Conservation (phyloP, 2,888 invertebrate species). For the Liposcelis brunnea region DNA sequence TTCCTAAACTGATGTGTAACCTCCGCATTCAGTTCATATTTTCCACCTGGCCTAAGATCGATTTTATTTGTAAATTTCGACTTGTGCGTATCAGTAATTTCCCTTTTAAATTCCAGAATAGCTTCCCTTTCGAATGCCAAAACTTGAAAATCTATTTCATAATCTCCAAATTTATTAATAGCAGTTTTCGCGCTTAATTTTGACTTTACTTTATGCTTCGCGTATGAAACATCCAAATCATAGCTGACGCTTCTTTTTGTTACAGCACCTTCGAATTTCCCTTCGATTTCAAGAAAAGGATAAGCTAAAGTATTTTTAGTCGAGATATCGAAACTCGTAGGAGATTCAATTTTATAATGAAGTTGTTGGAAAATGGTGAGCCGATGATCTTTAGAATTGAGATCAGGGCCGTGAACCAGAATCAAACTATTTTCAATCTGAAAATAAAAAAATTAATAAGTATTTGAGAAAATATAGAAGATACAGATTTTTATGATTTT, state of each 20-base stretch:
- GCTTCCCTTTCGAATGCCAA: slow-evolving; percentile 31
- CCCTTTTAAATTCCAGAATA: slow-evolving; percentile 37
- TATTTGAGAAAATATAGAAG: too few relatives aligned
- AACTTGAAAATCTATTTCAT: slow-evolving; percentile 38
- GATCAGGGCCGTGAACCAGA: slow-evolving; percentile 42
- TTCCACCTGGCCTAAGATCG: slow-evolving; percentile 39
- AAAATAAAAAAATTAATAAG: too few relatives aligned
- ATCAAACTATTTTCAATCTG: slow-evolving; percentile 31
- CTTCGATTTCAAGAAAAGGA: slow-evolving; percentile 32
- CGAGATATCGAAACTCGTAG: slow-evolving; percentile 30
- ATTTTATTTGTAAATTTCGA: slow-evolving; percentile 43
- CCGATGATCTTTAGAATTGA: slow-evolving; percentile 35
- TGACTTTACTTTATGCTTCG: slow-evolving; percentile 36
- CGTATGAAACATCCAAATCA: slow-evolving; percentile 37
- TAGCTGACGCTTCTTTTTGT: slow-evolving; percentile 37
- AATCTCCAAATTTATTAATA: slow-evolving; percentile 31
- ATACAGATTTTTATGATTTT: too few relatives aligned
- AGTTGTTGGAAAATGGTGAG: slow-evolving; percentile 32
- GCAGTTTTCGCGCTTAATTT: slow-evolving; percentile 30
- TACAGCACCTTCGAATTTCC: slow-evolving; percentile 36
- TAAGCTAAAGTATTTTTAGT: slow-evolving; percentile 40
- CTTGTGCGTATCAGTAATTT: slow-evolving; percentile 35
- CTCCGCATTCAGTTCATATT: slow-evolving; percentile 41
- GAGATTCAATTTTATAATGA: slow-evolving; percentile 22
- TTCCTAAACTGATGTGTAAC: slow-evolving; percentile 35